Conservation (phyloP, 2,888 invertebrate genomes). For the Lepidocyrtoides sp. region DNA sequence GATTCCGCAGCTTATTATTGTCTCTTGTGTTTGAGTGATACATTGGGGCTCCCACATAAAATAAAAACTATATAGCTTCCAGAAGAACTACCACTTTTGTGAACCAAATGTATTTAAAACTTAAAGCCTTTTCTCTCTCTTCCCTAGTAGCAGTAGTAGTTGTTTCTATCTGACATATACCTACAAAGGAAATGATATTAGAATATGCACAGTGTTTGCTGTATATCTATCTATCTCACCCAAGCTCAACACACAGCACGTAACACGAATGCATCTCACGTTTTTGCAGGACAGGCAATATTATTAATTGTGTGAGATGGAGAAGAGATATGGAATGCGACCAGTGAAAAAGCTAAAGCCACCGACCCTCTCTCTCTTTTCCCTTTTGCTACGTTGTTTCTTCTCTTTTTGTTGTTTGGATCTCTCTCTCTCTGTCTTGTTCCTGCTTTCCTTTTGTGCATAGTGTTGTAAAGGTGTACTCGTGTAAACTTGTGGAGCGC, state of each 20-base stretch:
- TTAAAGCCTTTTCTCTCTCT: conserved; percentile 19
- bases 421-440: not conserved
- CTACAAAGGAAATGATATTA: not conserved
- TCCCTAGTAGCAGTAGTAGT: too few relatives aligned
- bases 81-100: not conserved
- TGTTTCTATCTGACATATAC: not conserved
- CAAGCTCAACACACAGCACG: conserved; percentile 28
- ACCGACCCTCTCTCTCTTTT: conserved; percentile 40
- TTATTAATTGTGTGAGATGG: conserved; percentile 85
- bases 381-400: conserved; percentile 8
- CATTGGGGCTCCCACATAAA: conserved; percentile 35
- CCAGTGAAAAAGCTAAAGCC: conserved; percentile 52
- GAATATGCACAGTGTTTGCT: conserved; percentile 14
- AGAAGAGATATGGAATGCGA: conserved; percentile 83
- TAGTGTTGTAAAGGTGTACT: conserved; percentile 48
- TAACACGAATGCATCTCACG: conserved; percentile 85
- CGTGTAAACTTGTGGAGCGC: conserved; percentile 33
- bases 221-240: too few relatives aligned
- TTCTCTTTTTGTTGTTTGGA: conserved; percentile 3
- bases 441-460: conserved; percentile 14
- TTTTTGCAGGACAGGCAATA: conserved; percentile 85
- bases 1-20: conserved; percentile 85
- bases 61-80: not conserved
- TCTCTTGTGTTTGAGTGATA: conserved; percentile 58
- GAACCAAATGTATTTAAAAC: conserved; percentile 58